A percentile compares a stretch with the other conserved stretches of the same genome.
Evolutionary conservation across 2,888 invertebrate genomes (phyloP).

Genomic region (Thymelicus acteon): DNA sequence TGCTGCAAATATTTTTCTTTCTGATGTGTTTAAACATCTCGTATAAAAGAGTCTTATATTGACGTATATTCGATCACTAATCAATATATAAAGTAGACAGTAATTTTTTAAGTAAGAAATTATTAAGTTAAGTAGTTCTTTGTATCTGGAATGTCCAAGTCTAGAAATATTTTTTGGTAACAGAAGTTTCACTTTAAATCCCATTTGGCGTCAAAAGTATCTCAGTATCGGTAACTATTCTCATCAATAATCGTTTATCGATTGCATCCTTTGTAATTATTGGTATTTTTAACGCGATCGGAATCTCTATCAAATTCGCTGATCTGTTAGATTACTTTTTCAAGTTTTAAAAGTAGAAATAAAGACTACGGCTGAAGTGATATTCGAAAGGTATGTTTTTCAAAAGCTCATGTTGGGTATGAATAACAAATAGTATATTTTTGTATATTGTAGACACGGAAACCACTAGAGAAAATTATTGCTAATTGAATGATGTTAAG

Average conservation of each 20-base stretch:
- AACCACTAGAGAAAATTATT: too few species aligned
- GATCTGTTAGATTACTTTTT: constrained; percentile 16
- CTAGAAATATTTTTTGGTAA: background rate
- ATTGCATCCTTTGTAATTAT: constrained; percentile 68
- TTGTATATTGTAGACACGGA: too few species aligned
- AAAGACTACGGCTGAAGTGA: constrained; percentile 1
- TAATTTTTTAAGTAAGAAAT: background rate
- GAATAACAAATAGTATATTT: too few species aligned
- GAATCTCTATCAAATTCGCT: constrained; percentile 10
- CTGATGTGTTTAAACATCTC: too few species aligned
- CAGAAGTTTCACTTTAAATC: constrained; percentile 39
- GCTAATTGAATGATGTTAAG: too few species aligned
- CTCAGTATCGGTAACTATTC: constrained; percentile 70
- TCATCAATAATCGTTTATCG: constrained; percentile 69
- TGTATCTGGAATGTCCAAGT: background rate
- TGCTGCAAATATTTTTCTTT: too few species aligned
- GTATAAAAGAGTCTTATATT: too few species aligned
- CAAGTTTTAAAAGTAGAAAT: constrained; percentile 4
- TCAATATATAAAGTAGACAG: background rate
- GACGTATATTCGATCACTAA: too few species aligned
- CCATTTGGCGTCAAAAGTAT: constrained; percentile 70
- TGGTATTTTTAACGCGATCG: constrained; percentile 30
- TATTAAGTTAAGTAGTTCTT: too few species aligned
- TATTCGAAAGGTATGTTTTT: background rate
- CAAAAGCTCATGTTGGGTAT: too few species aligned